Base-by-base conservation (phyloP, 2,888 invertebrate genomes). In the Saturnia pavonia region DNA sequence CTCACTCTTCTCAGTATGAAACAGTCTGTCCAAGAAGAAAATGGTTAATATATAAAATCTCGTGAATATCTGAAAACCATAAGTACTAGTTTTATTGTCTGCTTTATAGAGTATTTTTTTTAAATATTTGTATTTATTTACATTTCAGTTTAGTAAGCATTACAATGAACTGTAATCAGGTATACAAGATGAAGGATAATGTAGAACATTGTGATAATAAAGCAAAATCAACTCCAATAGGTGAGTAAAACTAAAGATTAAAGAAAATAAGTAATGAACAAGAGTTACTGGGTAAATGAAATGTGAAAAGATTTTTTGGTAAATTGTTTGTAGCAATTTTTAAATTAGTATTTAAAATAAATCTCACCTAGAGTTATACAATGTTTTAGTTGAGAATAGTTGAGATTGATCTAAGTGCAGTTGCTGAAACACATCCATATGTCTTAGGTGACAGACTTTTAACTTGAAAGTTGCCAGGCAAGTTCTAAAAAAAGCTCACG, bases 151-250 rank as follows among this genome's bases (percentile, higher is more conserved):
- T 40, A n/a, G 9, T 40, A 65, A 70, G 40, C 71, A 54, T 22
- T 67, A 54, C 25, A 19, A 91, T 91, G 91, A 91, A 86, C 86
- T 86, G 84, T 76, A 88, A 76, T 73, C 87, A 87, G 80, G 84
- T 80, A 68, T 87, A 86, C 76, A 91, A 89, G 84, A 84, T 85
- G 80, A 93, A 91, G 80, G 92, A 92, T 71, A 85, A 82, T 81
- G 84, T 80, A 71, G 89, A 90, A 42, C 78, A 80, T 72, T 78
- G 80, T 75, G 93, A 92, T 74, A 87, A 76, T 76, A 91, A 91
- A 83, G 74, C 86, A 27, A 93, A 89, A 82, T 81, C 89, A 63
- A 93, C 93, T 43, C 93, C 93, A 60, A 85, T 93, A 73, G 92
- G 92, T 92, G 83, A 70, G 87, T 83, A 69, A n/a, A 67, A 60